Evolutionary conservation across 23 tunicate genomes (phyloP).

Genomic region (Clavelina lepadiformis): DNA sequence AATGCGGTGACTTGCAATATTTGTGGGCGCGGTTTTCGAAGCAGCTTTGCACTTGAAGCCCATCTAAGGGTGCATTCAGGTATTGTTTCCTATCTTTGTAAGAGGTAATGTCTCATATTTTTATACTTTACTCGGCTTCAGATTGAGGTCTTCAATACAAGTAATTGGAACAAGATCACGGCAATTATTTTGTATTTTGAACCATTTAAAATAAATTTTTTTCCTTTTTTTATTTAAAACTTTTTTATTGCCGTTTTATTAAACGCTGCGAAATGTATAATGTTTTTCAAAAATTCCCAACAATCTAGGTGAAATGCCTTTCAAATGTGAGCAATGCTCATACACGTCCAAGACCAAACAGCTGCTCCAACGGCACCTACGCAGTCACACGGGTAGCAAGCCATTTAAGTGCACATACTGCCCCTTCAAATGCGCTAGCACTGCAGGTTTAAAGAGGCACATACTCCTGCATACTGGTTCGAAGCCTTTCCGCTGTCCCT

Average conservation of each 20-base stretch:
- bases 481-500: slow-evolving; percentile 82
- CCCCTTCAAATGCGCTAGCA: slow-evolving; percentile 12
- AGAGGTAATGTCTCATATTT: too few relatives aligned
- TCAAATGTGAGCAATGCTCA: slow-evolving; percentile 50
- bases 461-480: slow-evolving; percentile 46
- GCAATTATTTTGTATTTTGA: too few relatives aligned
- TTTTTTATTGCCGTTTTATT: too few relatives aligned
- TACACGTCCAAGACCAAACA: slow-evolving; percentile 46
- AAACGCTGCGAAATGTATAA: too few relatives aligned
- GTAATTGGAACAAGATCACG: too few relatives aligned
- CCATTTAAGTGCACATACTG: slow-evolving; percentile 53
- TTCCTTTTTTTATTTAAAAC: too few relatives aligned
- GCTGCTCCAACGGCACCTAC: slow-evolving; percentile 40
- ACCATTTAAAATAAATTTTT: too few relatives aligned
- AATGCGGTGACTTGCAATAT: slow-evolving; percentile 26
- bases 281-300: too few relatives aligned
- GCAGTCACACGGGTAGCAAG: slow-evolving; percentile 49
- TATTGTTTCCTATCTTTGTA: neutral
- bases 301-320: slow-evolving; percentile 82
- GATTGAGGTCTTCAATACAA: too few relatives aligned
- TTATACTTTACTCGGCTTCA: too few relatives aligned
- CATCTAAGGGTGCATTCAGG: slow-evolving; percentile 71
- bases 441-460: slow-evolving; percentile 69
- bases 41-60: slow-evolving; percentile 24
- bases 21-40: slow-evolving; percentile 48